Evolutionary conservation across 2,888 invertebrate genomes (phyloP).

Genomic region (Hyposoter dolosus): DNA sequence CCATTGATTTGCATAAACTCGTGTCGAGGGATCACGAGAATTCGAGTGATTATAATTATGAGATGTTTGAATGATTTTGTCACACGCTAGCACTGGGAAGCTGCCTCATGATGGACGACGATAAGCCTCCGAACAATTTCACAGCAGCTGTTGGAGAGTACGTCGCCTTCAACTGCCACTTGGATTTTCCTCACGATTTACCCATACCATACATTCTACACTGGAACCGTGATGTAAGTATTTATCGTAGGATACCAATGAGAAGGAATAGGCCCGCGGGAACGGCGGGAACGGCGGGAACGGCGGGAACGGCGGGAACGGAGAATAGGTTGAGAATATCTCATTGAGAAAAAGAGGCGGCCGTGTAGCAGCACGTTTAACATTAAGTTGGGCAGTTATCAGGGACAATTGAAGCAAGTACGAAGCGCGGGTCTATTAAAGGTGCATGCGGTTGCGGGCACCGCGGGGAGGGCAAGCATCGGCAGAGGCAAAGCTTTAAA

Average conservation of each 20-base stretch:
- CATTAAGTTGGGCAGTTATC: constrained; percentile 31
- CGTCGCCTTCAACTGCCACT: constrained; percentile 92
- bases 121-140: constrained; percentile 84
- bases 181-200: constrained; percentile 94
- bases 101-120: constrained; percentile 81
- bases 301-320: background rate
- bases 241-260: too few species aligned
- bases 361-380: background rate
- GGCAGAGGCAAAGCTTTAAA: constrained; percentile 59
- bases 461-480: constrained; percentile 12
- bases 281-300: background rate
- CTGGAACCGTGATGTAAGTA: constrained; percentile 95
- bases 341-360: constrained; percentile 24
- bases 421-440: constrained; percentile 54
- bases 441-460: background rate
- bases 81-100: constrained; percentile 76
- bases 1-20: background rate
- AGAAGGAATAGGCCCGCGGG: too few species aligned
- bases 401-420: constrained; percentile 59
- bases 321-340: constrained; percentile 8
- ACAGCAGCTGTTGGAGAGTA: constrained; percentile 92
- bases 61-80: background rate
- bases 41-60: background rate
- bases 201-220: constrained; percentile 94
- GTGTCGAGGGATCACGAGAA: too few species aligned